A percentile compares a stretch with the other conserved stretches of the same genome.
Evolutionary conservation across 2,888 invertebrate species (phyloP).

Genomic region (Ecliptopera silaceata): DNA sequence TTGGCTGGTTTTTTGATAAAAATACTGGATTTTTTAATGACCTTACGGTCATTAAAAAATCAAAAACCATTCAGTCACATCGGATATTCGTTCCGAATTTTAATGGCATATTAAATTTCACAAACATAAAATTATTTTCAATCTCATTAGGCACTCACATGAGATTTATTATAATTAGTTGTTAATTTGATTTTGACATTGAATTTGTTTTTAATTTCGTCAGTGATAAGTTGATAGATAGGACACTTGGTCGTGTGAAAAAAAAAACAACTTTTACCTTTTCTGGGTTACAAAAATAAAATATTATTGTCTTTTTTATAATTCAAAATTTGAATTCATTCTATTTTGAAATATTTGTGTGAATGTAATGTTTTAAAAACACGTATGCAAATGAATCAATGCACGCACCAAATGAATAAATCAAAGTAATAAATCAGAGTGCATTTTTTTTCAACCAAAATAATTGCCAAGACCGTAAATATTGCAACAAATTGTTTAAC

Average conservation of each 20-base stretch:
- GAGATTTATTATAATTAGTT: conserved; percentile 45
- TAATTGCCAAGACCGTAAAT: conserved; percentile 25
- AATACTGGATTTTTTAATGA: no score
- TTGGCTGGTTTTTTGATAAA: no score
- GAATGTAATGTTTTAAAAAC: neutral
- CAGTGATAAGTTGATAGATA: conserved; percentile 38
- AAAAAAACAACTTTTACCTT: no score
- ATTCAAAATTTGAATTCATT: no score
- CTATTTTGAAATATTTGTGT: no score
- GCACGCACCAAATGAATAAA: conserved; percentile 10
- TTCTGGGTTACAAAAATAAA: no score
- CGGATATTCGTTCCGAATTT: conserved; percentile 32
- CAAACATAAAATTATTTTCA: conserved; percentile 37
- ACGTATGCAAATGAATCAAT: conserved; percentile 11
- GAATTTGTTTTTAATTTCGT: conserved; percentile 32
- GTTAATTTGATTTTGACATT: conserved; percentile 44
- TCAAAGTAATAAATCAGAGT: conserved; percentile 19
- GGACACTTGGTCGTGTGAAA: neutral
- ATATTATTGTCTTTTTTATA: no score
- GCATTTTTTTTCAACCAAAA: conserved; percentile 18
- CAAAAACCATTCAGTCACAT: conserved; percentile 20
- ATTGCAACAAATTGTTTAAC: conserved; percentile 22
- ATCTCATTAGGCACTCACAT: conserved; percentile 41
- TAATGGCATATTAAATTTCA: conserved; percentile 41
- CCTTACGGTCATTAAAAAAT: neutral